A percentile compares a stretch with the other conserved stretches of the same genome.
Evolutionary conservation across 2,797 vertebrate species (phyloP).

Genomic region (Mormyrus proboscirostris): DNA sequence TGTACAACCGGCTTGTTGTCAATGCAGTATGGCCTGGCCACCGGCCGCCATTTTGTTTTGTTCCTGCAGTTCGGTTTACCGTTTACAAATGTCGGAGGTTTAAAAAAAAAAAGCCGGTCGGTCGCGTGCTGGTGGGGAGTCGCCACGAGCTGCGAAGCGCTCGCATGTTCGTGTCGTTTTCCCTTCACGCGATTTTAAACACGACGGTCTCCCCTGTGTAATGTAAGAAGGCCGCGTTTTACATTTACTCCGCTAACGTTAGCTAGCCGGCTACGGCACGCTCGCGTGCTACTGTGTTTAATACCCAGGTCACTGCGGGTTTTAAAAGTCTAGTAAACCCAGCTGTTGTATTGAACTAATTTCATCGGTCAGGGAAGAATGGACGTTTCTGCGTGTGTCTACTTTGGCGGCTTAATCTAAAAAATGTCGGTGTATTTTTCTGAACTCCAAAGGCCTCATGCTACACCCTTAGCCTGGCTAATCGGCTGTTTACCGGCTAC

Average conservation of each 20-base stretch:
- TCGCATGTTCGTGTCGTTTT: background rate
- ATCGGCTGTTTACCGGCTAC: conserved; percentile 38
- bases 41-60: conserved; percentile 74
- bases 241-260: conserved; percentile 24
- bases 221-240: conserved; percentile 40
- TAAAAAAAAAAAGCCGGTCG: background rate
- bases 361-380: background rate
- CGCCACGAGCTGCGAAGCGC: background rate
- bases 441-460: conserved; percentile 15
- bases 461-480: conserved; percentile 41
- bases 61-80: conserved; percentile 43
- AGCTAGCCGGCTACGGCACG: background rate
- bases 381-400: background rate
- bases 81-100: conserved; percentile 7
- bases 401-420: background rate
- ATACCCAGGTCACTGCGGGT: background rate
- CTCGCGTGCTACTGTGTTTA: background rate
- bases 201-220: conserved; percentile 37
- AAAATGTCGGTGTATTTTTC: background rate
- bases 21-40: conserved; percentile 31
- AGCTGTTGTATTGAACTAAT: background rate
- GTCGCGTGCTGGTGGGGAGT: too few relatives aligned
- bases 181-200: conserved; percentile 45
- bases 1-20: conserved; percentile 34
- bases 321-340: background rate